Conservation (phyloP, 2,113 vertebrate genomes). For the Meriones unguiculatus region DNA sequence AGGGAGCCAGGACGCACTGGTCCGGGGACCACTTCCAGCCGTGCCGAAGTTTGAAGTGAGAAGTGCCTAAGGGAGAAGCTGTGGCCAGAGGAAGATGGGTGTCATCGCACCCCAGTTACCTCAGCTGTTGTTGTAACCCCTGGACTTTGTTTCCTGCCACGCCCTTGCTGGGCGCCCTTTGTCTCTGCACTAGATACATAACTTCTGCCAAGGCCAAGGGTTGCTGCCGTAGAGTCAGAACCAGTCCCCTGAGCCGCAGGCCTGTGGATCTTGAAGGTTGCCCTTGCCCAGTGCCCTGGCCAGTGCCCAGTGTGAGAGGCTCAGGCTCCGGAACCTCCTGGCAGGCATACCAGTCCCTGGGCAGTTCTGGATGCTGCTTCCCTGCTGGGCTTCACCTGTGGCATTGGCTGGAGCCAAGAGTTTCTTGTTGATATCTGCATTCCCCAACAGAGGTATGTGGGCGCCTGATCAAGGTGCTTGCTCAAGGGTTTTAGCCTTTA, state of each 20-base stretch:
- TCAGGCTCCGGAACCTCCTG: not conserved
- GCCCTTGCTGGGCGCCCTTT: not conserved
- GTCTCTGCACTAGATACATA: not conserved
- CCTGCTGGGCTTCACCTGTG: accelerated
- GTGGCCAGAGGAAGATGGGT: too few species aligned
- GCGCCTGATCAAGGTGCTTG: slow-evolving; percentile 9
- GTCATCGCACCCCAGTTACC: not conserved
- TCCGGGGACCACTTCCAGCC: not conserved
- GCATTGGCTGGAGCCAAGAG: not conserved
- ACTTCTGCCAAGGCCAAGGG: not conserved
- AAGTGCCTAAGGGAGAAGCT: not conserved
- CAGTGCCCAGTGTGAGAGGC: not conserved
- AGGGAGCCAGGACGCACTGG: not conserved
- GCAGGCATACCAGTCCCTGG: not conserved
- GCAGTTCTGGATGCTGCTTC: not conserved
- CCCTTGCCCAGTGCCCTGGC: not conserved
- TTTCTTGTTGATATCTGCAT: not conserved
- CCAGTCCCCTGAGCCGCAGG: accelerated
- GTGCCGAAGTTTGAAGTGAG: too few species aligned
- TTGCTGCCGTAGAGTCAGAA: not conserved
- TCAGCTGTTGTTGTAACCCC: not conserved
- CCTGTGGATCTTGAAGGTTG: not conserved
- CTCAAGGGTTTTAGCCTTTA: not conserved
- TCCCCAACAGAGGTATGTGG: not conserved
- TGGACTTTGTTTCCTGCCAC: not conserved